Percentiles rank a stretch among this genome's conserved stretches.
Conservation (phyloP, 2,113 vertebrate genomes). For the Dolichallabes microphthalmus region DNA sequence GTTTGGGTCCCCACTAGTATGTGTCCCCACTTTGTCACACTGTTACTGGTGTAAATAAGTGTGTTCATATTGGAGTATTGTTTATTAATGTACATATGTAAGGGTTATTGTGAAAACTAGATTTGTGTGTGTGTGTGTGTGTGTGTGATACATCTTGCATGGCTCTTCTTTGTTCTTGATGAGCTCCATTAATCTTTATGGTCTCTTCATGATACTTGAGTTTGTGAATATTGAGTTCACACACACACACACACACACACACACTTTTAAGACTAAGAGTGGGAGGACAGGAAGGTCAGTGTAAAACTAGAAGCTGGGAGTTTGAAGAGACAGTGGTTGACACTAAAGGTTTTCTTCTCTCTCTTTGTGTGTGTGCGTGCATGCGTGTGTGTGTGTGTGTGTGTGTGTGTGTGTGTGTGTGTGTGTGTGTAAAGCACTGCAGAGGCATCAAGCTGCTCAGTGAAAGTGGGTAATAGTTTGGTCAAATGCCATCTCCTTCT, state of each 20-base stretch:
- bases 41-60: background rate
- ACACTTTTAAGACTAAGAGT: background rate
- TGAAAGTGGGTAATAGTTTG: constrained; percentile 39
- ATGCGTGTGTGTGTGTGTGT: background rate
- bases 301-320: background rate
- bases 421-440: background rate
- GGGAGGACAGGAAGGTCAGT: background rate
- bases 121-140: background rate
- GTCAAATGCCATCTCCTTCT: constrained; percentile 15
- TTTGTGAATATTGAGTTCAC: constrained; percentile 59
- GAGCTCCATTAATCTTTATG: constrained; percentile 60
- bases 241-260: constrained; percentile 15
- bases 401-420: background rate
- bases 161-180: constrained; percentile 49
- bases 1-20: background rate
- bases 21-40: background rate
- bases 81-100: background rate
- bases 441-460: constrained; percentile 38
- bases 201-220: constrained; percentile 60
- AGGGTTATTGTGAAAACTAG: background rate
- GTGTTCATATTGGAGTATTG: background rate
- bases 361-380: background rate
- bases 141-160: constrained; percentile 50
- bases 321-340: background rate
- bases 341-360: background rate